Percentiles rank a stretch among this genome's conserved stretches.
Conservation (phyloP, 2,888 invertebrate species). For the Drosophila cognata region DNA sequence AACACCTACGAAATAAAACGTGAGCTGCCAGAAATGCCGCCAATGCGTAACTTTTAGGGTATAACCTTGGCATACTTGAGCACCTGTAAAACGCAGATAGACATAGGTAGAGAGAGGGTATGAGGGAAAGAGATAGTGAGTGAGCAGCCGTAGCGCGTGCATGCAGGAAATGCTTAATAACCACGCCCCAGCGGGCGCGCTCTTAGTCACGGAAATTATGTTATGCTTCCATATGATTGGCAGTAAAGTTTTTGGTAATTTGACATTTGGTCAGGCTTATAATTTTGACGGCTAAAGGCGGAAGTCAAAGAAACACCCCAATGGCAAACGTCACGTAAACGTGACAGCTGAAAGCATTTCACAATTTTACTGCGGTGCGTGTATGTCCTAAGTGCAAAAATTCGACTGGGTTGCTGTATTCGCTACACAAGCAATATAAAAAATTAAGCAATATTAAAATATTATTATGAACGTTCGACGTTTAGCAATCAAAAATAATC, state of each 20-base stretch:
- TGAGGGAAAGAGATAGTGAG: not conserved
- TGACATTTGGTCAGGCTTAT: constrained; percentile 61
- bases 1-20: constrained; percentile 75
- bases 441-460: not conserved
- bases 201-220: constrained; percentile 35
- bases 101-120: not conserved
- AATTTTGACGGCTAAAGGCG: constrained; percentile 44
- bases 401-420: constrained; percentile 11
- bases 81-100: not conserved
- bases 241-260: constrained; percentile 47
- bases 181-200: constrained; percentile 33
- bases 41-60: constrained; percentile 37
- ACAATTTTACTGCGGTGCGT: not conserved
- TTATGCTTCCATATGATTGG: constrained; percentile 49
- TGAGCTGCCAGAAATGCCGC: constrained; percentile 44
- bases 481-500: not conserved
- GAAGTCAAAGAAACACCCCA: constrained; percentile 32
- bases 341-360: constrained; percentile 7
- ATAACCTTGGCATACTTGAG: constrained; percentile 71
- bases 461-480: too few species aligned
- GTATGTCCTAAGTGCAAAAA: constrained; percentile 1
- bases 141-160: not conserved
- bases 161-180: constrained; percentile 45
- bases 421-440: not conserved
- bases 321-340: constrained; percentile 25